Evolutionary conservation across 2,888 invertebrate species (phyloP).

Genomic region (Tiphia femorata): DNA sequence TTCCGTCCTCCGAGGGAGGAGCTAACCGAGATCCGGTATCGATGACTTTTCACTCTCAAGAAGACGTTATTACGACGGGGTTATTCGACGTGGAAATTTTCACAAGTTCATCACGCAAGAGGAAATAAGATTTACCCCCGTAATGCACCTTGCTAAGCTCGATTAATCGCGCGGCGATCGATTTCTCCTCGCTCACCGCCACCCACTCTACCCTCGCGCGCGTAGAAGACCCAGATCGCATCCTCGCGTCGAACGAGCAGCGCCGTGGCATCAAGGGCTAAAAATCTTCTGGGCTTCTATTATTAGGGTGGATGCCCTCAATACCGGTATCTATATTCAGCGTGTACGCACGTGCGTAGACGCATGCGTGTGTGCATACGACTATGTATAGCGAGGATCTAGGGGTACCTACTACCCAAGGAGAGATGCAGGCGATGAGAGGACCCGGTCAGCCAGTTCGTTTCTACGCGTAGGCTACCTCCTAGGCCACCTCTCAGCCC

Average conservation of each 20-base stretch:
- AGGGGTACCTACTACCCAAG: conserved; percentile 19
- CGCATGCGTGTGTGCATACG: conserved; percentile 20
- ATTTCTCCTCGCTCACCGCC: neutral
- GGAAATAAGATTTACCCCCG: neutral
- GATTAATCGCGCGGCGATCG: no score
- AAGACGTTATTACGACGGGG: no score
- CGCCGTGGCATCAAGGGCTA: conserved; percentile 67
- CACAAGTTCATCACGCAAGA: neutral
- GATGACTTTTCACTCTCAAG: no score
- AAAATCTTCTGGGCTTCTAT: conserved; percentile 66
- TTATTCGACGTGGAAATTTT: no score
- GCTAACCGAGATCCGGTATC: no score
- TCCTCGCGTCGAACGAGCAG: conserved; percentile 45
- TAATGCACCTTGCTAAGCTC: no score
- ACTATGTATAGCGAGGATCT: conserved; percentile 36
- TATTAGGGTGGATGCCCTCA: conserved; percentile 67
- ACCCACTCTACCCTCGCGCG: neutral
- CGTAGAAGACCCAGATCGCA: conserved; percentile 49
- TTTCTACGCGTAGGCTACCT: no score
- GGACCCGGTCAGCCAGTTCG: conserved; percentile 24
- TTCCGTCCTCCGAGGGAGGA: no score
- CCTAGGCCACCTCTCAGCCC: conserved; percentile 24
- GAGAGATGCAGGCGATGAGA: conserved; percentile 1
- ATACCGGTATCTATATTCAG: conserved; percentile 65
- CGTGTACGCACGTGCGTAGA: conserved; percentile 47